Conservation (phyloP, 2,888 invertebrate species). For the Blera fallax region DNA sequence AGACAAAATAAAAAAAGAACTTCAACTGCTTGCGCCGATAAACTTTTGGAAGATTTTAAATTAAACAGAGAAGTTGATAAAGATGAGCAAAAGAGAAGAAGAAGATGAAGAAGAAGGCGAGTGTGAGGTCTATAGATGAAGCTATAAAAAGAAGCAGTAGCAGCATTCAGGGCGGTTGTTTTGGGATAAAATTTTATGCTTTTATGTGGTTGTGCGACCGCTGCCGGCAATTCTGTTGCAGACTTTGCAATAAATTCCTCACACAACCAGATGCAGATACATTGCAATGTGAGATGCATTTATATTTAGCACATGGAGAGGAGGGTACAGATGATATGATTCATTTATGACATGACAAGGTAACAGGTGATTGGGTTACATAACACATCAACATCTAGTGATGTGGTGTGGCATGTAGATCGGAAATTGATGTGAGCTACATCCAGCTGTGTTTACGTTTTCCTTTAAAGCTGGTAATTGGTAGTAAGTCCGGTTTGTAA, state of each 20-base stretch:
- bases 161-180: conserved; percentile 4
- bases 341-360: conserved; percentile 33
- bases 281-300: background rate
- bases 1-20: background rate
- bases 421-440: conserved; percentile 5
- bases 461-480: background rate
- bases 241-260: conserved; percentile 28
- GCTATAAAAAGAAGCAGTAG: conserved; percentile 43
- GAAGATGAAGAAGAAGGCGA: background rate
- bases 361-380: conserved; percentile 45
- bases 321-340: background rate
- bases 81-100: background rate
- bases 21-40: conserved; percentile 11
- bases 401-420: background rate
- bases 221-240: background rate
- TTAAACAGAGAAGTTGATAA: conserved; percentile 24
- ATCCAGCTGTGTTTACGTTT: background rate
- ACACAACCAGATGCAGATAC: conserved; percentile 1
- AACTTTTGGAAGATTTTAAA: conserved; percentile 32
- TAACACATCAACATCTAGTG: background rate
- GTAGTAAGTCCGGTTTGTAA: background rate
- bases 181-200: conserved; percentile 20
- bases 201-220: background rate
- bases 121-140: background rate
- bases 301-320: background rate